These are phyloP conservation scores for Druon quercuslanigerum DNA, from an alignment of 1,140 invertebrate genomes.

Conservation along the genomic window DNA sequence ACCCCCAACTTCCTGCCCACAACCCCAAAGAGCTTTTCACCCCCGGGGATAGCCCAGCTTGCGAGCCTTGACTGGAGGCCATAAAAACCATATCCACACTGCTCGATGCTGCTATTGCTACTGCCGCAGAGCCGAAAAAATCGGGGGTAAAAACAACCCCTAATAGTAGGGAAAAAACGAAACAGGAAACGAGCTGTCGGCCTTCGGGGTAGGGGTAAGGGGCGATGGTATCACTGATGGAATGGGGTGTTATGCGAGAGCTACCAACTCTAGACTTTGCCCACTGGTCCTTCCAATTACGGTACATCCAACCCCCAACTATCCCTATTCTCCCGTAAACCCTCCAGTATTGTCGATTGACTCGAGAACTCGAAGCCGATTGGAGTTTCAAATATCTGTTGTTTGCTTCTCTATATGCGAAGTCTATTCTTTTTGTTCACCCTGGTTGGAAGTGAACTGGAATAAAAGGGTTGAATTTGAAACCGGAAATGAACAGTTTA, in stretches of 20 bases:
- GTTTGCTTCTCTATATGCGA: no score
- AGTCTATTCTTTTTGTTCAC: no score
- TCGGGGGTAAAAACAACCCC: conserved; percentile 28
- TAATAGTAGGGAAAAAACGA: conserved; percentile 20
- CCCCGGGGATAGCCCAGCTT: background rate
- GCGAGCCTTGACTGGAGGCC: conserved; percentile 39
- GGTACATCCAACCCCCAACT: background rate
- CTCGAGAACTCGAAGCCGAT: background rate
- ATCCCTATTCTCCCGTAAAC: background rate
- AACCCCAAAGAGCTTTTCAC: background rate
- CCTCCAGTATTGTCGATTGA: background rate
- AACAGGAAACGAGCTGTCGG: background rate
- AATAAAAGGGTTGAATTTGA: no score
- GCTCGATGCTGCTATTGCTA: background rate
- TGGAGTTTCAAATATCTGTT: background rate
- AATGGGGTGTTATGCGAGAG: background rate
- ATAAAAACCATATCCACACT: conserved; percentile 42
- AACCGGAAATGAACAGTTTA: no score
- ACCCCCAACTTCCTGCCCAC: background rate
- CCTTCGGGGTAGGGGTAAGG: background rate
- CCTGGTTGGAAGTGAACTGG: no score
- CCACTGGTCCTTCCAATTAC: conserved; percentile 8
- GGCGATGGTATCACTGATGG: background rate
- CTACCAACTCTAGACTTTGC: background rate
- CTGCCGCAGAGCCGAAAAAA: conserved; percentile 19